phyloP scores from a whole-genome alignment of 2,797 vertebrate species.

The Danio choprae region DNA sequence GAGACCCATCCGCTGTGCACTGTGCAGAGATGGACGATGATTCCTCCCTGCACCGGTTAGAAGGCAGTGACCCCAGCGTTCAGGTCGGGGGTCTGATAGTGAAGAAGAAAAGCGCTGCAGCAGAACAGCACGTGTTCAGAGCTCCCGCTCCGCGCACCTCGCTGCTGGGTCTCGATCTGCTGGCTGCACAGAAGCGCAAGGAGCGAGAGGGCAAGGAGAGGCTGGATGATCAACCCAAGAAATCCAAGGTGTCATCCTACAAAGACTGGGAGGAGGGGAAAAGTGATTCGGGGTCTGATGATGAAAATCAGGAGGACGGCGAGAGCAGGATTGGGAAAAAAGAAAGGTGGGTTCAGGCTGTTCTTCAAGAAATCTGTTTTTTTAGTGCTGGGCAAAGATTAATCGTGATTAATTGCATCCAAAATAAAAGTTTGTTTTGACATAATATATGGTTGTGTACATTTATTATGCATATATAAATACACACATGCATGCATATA shows the following conservation, averaged over 20 bases:
- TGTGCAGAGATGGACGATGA: constrained; percentile 78
- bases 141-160: constrained; percentile 92
- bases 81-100: constrained; percentile 89
- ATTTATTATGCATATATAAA: no score
- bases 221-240: constrained; percentile 81
- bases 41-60: constrained; percentile 87
- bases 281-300: constrained; percentile 84
- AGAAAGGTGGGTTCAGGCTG: constrained; percentile 79
- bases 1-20: neutral
- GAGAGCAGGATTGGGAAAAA: constrained; percentile 75
- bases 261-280: constrained; percentile 89
- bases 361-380: no score
- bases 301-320: constrained; percentile 71
- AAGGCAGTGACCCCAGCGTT: constrained; percentile 77
- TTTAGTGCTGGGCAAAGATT: no score
- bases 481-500: no score
- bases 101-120: constrained; percentile 84
- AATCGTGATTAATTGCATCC: no score
- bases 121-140: constrained; percentile 92
- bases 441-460: no score
- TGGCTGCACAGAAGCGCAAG: constrained; percentile 94
- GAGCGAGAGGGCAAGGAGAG: constrained; percentile 86
- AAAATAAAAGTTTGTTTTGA: no score
- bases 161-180: constrained; percentile 88
- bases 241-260: constrained; percentile 84